Conservation (phyloP, 2,888 invertebrate species). For the Zygaena filipendulae region DNA sequence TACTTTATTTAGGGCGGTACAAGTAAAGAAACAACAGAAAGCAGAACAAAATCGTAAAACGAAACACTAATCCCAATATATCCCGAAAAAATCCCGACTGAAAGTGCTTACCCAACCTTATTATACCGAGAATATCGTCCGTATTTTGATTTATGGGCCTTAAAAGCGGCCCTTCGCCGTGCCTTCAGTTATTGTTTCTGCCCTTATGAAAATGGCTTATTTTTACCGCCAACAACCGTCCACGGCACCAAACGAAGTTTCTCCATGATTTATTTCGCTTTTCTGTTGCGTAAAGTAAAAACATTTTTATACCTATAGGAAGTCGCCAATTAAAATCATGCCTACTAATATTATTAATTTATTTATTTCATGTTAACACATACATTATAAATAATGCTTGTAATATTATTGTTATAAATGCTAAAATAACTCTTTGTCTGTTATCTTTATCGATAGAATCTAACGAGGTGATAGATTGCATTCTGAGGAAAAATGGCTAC, state of each 20-base stretch:
- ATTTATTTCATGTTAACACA: too few relatives aligned
- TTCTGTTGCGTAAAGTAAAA: too few relatives aligned
- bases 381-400: too few relatives aligned
- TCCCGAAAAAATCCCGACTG: slow-evolving; percentile 43
- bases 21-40: slow-evolving; percentile 46
- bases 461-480: too few relatives aligned
- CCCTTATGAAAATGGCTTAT: slow-evolving; percentile 57
- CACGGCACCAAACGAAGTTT: slow-evolving; percentile 39
- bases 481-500: too few relatives aligned
- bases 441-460: too few relatives aligned
- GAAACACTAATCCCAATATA: slow-evolving; percentile 56
- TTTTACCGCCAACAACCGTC: slow-evolving; percentile 43
- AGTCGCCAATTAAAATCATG: too few relatives aligned
- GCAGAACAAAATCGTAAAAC: slow-evolving; percentile 55
- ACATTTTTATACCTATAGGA: too few relatives aligned
- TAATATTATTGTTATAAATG: too few relatives aligned
- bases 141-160: slow-evolving; percentile 62
- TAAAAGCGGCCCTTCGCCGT: slow-evolving; percentile 55
- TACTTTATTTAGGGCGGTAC: slow-evolving; percentile 35
- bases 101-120: slow-evolving; percentile 44
- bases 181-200: slow-evolving; percentile 60
- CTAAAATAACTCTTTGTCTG: too few relatives aligned
- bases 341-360: too few relatives aligned
- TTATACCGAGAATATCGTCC: slow-evolving; percentile 53
- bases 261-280: slow-evolving; percentile 41